Evolutionary conservation across 2,888 invertebrate genomes (phyloP), one percentile per base, ranked within the genome.

Genomic region (Hybos culiciformis): DNA sequence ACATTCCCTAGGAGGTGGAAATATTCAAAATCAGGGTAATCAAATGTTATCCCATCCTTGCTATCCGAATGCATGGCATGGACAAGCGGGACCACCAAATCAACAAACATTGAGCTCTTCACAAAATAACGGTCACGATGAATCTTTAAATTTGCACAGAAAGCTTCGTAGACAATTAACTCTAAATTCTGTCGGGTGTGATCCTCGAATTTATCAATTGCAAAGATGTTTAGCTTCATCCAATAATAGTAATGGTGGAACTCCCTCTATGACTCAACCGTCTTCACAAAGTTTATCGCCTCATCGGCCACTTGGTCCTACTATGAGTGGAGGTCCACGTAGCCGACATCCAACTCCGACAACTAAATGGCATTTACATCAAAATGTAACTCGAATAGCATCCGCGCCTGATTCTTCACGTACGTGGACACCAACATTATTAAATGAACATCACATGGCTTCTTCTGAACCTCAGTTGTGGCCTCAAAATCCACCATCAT

Each of bases 91-190:
- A 41, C 42, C 48, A 36, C 7, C 38, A 24, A 29, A 45, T 21
- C 42, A 42, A 31, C 45, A 44, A 14, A 43, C 40, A 33, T 44
- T 41, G 26, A 20, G 33, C 9, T 32, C 18, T 9, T 39, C 31
- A 34, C 15, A 38, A 12, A 36, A 4, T 48, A 57, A 33, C 53
- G 54, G 46, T 12, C 56, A 53, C n/a, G 65, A 63, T 43, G 51
- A 59, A 44, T 46, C 49, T 1, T 70, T 70, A 1, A 85, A 85
- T 58, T 70, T 80, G 46, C 88, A 90, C 57, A 71, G 79, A 43
- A 87, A 86, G 62, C 68, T 90, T 24, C 81, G 80, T 50, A 71
- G 88, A 5, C 86, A 87, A 58, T 68, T 86, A 37, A 84, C 86
- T 12, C 63, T 90, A n/a, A 86, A 87, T 65, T 87, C 87, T 1